Base-by-base conservation (phyloP, 2,113 vertebrate genomes). In the Tiliqua scincoides region DNA sequence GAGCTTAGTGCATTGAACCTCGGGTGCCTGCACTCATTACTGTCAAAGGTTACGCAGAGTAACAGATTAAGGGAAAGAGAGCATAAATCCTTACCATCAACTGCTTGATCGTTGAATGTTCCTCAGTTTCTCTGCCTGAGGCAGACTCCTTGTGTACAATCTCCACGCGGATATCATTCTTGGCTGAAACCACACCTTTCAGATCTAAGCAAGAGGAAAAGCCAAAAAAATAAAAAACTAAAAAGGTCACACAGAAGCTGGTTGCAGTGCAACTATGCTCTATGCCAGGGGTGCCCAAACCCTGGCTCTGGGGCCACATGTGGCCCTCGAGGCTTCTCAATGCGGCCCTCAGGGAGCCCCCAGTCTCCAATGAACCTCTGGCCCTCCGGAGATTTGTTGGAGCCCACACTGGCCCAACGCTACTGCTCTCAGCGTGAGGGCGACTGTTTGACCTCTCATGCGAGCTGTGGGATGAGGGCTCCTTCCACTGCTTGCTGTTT, bases 91-190 rank as follows among this genome's bases (percentile, higher is more conserved):
- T 98, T 93, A 99, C 99, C 99, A 99, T 99, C 91, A 99, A 97
- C 91, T 99, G 98, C 96, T 99, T 99, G 96, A 99, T 99, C 88
- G 97, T 96, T 7, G 98, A 94, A 91, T 99, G 98, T 14, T 99
- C 99, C 87, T 99, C 98, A 0, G 96, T 95, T 73, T 99, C 98
- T 48, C 98, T 94, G 5, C 97, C 97, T 0, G 98, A 96, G 18
- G 98, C 96, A 2, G 98, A 98, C 91, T 99, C 99, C 93, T 99
- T 99, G 96, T 99, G 99, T 0, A 99, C 98, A 14, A 99, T 99
- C 95, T 99, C 98, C 82, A 99, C 99, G 0, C 99, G 98, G 93
- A 99, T 99, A n/a, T 99, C 99, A 4, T 99, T 99, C 96, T 99
- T 99, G 88, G 98, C 98, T 0, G 98, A 99, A 54, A 99, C 98